Evolutionary conservation across 1,140 invertebrate genomes (phyloP).

Genomic region (Parapsyche elsis): DNA sequence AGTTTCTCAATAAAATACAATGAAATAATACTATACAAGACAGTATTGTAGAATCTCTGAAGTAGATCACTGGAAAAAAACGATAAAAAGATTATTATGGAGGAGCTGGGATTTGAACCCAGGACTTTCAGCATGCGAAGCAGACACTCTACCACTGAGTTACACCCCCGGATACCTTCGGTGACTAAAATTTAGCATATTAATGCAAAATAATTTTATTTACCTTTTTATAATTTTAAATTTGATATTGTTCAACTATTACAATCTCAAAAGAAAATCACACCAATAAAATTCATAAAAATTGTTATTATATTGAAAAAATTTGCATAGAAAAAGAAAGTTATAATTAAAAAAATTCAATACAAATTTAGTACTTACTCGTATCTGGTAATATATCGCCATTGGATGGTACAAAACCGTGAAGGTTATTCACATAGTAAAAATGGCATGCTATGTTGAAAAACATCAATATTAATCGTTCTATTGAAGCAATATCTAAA

Average conservation of each 20-base stretch:
- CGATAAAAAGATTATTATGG: constrained; percentile 62
- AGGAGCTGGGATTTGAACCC: constrained; percentile 81
- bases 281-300: too few relatives aligned
- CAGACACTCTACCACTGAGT: constrained; percentile 83
- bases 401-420: constrained; percentile 62
- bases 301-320: too few relatives aligned
- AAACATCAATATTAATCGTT: constrained; percentile 63
- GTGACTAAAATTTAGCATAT: background rate
- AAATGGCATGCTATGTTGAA: constrained; percentile 67
- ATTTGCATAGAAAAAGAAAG: too few relatives aligned
- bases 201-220: background rate
- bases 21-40: constrained; percentile 34
- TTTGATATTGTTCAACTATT: too few relatives aligned
- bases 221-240: background rate
- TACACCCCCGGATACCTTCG: constrained; percentile 69
- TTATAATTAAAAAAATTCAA: too few relatives aligned
- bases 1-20: constrained; percentile 23
- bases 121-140: constrained; percentile 82
- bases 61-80: constrained; percentile 37
- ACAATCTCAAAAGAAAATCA: too few relatives aligned
- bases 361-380: constrained; percentile 28
- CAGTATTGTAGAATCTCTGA: constrained; percentile 38
- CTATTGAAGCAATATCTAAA: constrained; percentile 62
- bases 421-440: constrained; percentile 61
- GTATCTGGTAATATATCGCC: constrained; percentile 56